Base-by-base conservation (phyloP, 1,140 invertebrate genomes). In the Drosophila insularis region DNA sequence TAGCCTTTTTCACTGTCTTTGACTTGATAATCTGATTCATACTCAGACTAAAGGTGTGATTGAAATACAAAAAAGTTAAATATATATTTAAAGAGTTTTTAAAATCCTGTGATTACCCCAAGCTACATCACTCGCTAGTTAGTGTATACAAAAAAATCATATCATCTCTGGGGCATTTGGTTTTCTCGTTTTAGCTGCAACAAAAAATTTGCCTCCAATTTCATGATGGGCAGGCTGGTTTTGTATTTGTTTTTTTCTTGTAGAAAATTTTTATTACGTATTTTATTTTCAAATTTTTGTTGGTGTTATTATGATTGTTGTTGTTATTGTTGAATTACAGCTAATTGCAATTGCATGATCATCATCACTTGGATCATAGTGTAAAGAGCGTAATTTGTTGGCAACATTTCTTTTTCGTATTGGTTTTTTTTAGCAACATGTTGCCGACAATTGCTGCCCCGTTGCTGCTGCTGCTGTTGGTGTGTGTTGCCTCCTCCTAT, bases 291-390 rank as follows among this genome's bases (percentile, higher is more conserved):
- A 58, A 58, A 58, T 37, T 37, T 77, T 55, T 61, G 35, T 64
- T 61, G 64, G 5, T 50, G 37, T 69, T 76, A 27, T 27, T 27
- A 27, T 27, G 27, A 27, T 55, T 61, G 35, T 64, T 61, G 64
- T 2, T 35, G 39, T 69, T 76, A 27, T 68, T 68, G 75, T 75
- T 40, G 64, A 63, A 76, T 74, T 59, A 64, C 35, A 55, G 68
- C 80, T 87, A 87, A 87, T 87, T 80, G 76, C 84, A 75, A 63
- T 87, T 87, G 82, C 82, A 87, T 87, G 82, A 87, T 89, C 72
- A 75, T 74, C 56, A 37, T 59, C 27, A 27, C 71, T 55, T 46
- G 61, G 13, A 63, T 58, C 71, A 53, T 19, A 31, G 40, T 63
- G 55, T 76, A 70, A 69, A 39, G 54, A 50, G 35, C n/a, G 60